Conservation (phyloP, 2,113 vertebrate species). For the Petroica traversi region DNA sequence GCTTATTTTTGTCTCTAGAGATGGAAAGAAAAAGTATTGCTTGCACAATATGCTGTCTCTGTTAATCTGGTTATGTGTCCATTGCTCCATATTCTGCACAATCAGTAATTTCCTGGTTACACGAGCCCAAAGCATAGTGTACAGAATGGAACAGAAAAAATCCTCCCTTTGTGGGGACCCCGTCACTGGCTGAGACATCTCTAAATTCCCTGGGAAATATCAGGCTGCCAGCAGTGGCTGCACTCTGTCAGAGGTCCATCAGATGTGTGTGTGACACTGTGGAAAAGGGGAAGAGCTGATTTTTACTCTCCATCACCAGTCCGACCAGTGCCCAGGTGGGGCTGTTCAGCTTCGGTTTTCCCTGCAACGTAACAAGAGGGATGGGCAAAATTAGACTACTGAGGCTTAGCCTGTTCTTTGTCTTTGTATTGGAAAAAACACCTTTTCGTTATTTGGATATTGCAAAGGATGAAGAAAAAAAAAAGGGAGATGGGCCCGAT, state of each 20-base stretch:
- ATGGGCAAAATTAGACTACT: background rate
- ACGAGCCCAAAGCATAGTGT: background rate
- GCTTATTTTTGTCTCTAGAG: background rate
- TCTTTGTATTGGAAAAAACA: background rate
- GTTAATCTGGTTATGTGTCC: background rate
- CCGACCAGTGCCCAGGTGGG: background rate
- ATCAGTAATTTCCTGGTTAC: background rate
- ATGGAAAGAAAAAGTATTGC: background rate
- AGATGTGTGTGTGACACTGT: background rate
- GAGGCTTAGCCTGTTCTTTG: background rate
- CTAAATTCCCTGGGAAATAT: background rate
- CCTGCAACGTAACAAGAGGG: rapidly evolving
- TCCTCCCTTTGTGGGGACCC: background rate
- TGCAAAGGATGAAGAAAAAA: background rate
- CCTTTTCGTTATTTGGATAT: background rate
- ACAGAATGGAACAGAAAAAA: background rate
- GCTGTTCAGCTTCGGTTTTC: background rate
- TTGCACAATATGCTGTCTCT: background rate
- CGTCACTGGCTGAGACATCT: background rate
- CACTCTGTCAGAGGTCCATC: background rate
- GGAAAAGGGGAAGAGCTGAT: background rate
- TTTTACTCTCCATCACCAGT: background rate
- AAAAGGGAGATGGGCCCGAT: rapidly evolving
- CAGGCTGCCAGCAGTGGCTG: background rate
- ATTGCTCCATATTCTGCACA: background rate